phyloP scores from a whole-genome alignment of 2,888 invertebrate species.

The Eristalis tenax region DNA sequence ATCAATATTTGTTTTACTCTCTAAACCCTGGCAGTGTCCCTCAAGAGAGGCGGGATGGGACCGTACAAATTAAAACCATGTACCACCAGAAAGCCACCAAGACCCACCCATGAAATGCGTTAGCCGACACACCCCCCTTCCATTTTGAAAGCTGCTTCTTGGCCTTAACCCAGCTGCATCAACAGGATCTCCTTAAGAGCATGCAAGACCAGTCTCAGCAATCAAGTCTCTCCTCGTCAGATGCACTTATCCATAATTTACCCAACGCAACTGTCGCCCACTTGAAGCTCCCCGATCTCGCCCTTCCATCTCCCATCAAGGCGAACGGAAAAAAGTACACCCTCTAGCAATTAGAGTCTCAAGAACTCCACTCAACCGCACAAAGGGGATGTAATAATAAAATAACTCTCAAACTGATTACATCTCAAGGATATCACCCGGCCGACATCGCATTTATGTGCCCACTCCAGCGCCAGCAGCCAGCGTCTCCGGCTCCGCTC shows the following conservation, averaged over 20 bases:
- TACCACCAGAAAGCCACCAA: no score
- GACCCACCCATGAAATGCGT: no score
- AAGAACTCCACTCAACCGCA: slow-evolving; percentile 34
- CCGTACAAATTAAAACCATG: no score
- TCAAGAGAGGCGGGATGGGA: no score
- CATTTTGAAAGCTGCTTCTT: not conserved
- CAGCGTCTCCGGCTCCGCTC: slow-evolving; percentile 11
- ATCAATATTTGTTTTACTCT: no score
- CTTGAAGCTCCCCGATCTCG: not conserved
- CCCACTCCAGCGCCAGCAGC: not conserved
- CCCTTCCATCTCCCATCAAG: not conserved
- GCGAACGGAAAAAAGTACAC: not conserved
- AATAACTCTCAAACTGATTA: slow-evolving; percentile 49
- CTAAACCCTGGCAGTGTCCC: no score
- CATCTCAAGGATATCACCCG: slow-evolving; percentile 35
- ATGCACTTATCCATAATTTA: not conserved
- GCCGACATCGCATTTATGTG: slow-evolving; percentile 30
- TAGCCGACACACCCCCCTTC: not conserved
- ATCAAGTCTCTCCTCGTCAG: not conserved
- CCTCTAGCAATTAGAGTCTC: slow-evolving; percentile 41
- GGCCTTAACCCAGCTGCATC: not conserved
- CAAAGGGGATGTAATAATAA: slow-evolving; percentile 46
- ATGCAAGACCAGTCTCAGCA: not conserved
- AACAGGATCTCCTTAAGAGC: not conserved
- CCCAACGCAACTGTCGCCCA: not conserved